Conservation (phyloP, 2,797 vertebrate genomes). For the Notolabrus celidotus region DNA sequence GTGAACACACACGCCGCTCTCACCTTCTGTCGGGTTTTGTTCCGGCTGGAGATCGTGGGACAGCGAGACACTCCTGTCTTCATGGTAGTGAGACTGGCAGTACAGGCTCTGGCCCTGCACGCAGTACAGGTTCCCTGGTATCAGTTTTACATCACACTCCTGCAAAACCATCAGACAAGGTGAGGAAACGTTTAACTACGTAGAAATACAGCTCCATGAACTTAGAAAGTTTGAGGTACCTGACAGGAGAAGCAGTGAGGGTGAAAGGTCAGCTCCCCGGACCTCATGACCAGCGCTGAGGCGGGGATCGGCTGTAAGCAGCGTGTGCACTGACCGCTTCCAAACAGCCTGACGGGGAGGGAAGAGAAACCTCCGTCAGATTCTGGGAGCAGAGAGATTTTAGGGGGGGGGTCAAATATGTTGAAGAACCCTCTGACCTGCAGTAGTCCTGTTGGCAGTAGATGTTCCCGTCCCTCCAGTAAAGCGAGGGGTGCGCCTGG, state of each 20-base stretch:
- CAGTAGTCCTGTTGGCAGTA: conserved; percentile 84
- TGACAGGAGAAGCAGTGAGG: conserved; percentile 83
- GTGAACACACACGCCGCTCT: too few species aligned
- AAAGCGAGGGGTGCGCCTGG: conserved; percentile 77
- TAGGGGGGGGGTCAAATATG: too few species aligned
- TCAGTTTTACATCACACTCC: conserved; percentile 76
- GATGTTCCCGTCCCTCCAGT: conserved; percentile 78
- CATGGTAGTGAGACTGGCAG: conserved; percentile 77
- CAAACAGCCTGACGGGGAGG: conserved; percentile 67
- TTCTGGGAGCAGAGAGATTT: too few species aligned
- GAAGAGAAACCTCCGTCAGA: too few species aligned
- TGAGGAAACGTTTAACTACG: too few species aligned
- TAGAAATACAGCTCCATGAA: too few species aligned
- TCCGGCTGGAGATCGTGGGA: conserved; percentile 10
- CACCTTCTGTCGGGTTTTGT: conserved; percentile 49
- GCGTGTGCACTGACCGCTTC: conserved; percentile 76
- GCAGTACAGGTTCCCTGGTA: conserved; percentile 80
- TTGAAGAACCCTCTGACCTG: conserved; percentile 65
- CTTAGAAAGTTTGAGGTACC: conserved; percentile 54
- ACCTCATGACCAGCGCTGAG: conserved; percentile 72
- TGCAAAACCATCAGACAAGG: too few species aligned
- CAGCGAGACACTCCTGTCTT: not conserved
- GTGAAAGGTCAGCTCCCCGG: conserved; percentile 78
- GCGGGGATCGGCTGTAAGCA: conserved; percentile 80
- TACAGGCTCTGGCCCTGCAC: conserved; percentile 74